Evolutionary conservation across 2,888 invertebrate species (phyloP).

Genomic region (Acronicta psi): DNA sequence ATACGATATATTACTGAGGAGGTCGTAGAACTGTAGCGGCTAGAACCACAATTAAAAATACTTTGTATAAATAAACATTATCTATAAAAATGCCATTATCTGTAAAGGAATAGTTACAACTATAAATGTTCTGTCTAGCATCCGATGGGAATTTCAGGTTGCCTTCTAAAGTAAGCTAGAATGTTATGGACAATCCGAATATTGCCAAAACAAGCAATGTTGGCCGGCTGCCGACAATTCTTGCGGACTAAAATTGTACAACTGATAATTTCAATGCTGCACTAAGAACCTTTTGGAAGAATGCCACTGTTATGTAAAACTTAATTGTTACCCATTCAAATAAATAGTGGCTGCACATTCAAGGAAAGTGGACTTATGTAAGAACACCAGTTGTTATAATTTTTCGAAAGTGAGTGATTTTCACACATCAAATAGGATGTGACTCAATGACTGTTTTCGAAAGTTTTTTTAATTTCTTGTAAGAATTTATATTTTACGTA

Average conservation of each 20-base stretch:
- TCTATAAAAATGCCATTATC: no score
- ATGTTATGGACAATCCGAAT: not conserved
- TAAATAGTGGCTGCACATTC: slow-evolving; percentile 23
- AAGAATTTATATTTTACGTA: no score
- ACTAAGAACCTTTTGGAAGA: slow-evolving; percentile 19
- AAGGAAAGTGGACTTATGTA: slow-evolving; percentile 46
- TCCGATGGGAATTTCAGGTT: no score
- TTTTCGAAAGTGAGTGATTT: slow-evolving; percentile 37
- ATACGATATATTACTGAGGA: no score
- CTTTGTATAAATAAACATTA: no score
- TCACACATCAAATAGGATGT: slow-evolving; percentile 29
- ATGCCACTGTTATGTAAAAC: slow-evolving; percentile 36
- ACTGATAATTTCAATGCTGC: slow-evolving; percentile 12
- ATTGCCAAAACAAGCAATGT: not conserved
- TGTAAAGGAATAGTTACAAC: no score
- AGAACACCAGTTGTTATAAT: slow-evolving; percentile 25
- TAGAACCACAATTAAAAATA: no score
- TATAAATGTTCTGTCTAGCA: no score
- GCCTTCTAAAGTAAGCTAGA: no score
- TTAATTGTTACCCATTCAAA: slow-evolving; percentile 33
- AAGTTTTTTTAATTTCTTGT: not conserved
- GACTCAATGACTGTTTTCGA: slow-evolving; percentile 9
- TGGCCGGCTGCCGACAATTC: slow-evolving; percentile 1
- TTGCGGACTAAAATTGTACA: slow-evolving; percentile 14
- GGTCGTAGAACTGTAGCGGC: no score